These are phyloP conservation scores for Unio pictorum DNA, from an alignment of 2,888 invertebrate genomes.

Conservation along the genomic window DNA sequence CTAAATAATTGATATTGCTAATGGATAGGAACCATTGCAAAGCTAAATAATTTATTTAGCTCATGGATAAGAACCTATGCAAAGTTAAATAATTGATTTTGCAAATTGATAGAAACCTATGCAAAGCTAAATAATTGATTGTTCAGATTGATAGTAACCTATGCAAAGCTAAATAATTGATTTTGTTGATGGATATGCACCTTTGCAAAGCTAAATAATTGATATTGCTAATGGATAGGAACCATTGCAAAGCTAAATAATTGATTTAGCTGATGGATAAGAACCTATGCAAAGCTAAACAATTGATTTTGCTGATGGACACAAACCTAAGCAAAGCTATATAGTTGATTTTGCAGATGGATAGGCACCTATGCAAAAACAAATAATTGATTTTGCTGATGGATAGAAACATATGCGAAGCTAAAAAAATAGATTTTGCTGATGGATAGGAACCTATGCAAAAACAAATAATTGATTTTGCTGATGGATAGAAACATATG, in stretches of 20 bases:
- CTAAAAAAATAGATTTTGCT: too few species aligned
- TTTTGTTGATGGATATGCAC: neutral
- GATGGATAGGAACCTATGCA: neutral
- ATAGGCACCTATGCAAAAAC: neutral
- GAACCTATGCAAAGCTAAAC: neutral
- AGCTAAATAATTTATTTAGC: too few species aligned
- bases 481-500: neutral
- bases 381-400: neutral
- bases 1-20: too few species aligned
- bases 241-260: too few species aligned
- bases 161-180: too few species aligned
- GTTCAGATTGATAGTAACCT: neutral
- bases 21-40: neutral
- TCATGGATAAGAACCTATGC: neutral
- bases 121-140: too few species aligned
- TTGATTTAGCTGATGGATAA: neutral
- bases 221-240: neutral
- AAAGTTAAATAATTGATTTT: too few species aligned
- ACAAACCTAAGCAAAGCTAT: neutral
- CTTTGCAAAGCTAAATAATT: too few species aligned
- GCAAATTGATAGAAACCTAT: neutral
- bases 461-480: too few species aligned
- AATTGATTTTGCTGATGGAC: neutral
- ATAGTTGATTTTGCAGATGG: neutral
- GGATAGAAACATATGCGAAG: neutral